These are phyloP conservation scores for Drosophila barbarae DNA, from an alignment of 2,888 invertebrate genomes.

Conservation along the genomic window DNA sequence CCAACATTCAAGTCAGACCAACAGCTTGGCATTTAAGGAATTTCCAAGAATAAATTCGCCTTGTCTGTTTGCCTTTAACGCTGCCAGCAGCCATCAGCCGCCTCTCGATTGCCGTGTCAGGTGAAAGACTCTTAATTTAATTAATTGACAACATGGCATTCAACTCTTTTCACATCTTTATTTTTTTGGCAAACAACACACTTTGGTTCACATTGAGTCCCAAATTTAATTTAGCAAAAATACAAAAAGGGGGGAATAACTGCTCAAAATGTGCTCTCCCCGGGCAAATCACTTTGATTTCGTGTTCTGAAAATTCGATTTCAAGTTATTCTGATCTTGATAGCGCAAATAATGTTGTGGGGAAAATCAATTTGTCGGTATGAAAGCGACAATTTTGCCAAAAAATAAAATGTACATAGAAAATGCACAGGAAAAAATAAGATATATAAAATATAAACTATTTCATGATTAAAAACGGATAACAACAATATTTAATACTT, in stretches of 20 bases:
- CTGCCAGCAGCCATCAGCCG: slow-evolving; percentile 16
- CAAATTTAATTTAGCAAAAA: slow-evolving; percentile 17
- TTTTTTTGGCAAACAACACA: not conserved
- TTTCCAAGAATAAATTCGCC: slow-evolving; percentile 51
- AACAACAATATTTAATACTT: not conserved
- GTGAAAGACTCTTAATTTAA: slow-evolving; percentile 45
- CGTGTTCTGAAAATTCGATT: slow-evolving; percentile 22
- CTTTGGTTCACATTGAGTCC: not conserved
- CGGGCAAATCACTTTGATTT: slow-evolving; percentile 46
- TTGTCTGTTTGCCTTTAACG: slow-evolving; percentile 57
- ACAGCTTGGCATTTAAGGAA: slow-evolving; percentile 52
- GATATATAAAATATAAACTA: not conserved
- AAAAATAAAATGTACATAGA: slow-evolving; percentile 9
- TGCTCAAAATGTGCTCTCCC: not conserved
- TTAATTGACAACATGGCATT: slow-evolving; percentile 50
- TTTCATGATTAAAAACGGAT: too few relatives aligned
- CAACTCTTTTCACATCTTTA: not conserved
- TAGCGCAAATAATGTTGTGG: slow-evolving; percentile 30
- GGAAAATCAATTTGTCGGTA: slow-evolving; percentile 26
- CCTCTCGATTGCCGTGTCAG: slow-evolving; percentile 29
- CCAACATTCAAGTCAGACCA: slow-evolving; percentile 52
- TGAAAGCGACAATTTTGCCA: slow-evolving; percentile 14
- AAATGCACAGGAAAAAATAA: not conserved
- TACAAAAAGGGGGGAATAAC: not conserved
- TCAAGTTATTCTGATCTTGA: slow-evolving; percentile 15